Evolutionary conservation across 53 echinoderm and acorn worm genomes (phyloP), one percentile per base, ranked within the genome.

Genomic region (Luidia sarsii): DNA sequence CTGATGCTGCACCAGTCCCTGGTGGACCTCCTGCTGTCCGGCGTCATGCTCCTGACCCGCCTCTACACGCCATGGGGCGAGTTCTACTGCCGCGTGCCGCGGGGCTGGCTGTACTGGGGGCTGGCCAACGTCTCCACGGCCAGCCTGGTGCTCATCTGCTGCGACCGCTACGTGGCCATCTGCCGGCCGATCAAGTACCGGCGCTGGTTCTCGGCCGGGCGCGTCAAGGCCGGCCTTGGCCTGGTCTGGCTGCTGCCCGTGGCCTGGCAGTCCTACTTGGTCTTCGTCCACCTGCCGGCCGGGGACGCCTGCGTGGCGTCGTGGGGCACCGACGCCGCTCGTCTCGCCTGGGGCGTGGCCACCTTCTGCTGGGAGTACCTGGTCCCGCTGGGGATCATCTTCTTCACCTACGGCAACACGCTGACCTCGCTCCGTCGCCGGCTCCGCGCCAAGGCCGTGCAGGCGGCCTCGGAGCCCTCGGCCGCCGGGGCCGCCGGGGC

Each of bases 321-420:
- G 4, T 71, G 71, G 71, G 16, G 32, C 24, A 51, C 46, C n/a
- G 21, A 53, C 52, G 24, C 14, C 7, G 37, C 15, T 9, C 50
- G 11, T 29, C 50, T 71, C 32, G 28, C 32, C 14, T 50, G 50
- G 33, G 71, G 71, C 19, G 71, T 71, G 31, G 71, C 71, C 34
- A 71, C 71, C 2, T 71, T 71, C 33, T 19, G 9, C 50, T 71
- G 50, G 71, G 71, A 71, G 71, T 71, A 71, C 71, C 27, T 71
- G 20, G 0, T 71, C 1, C 71, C 71, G n/a, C 52, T 71, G 15
- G 16, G 27, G 1, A 15, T 71, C 24, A 71, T 71, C 29, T 23
- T 50, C 21, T 16, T 71, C 71, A 71, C 71, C 0, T 71, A 71
- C 25, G 32, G 50, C 36, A 31, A 51, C n/a, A 71, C 71, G 6